A percentile compares a stretch with the other conserved stretches of the same genome.
Conservation (phyloP, 2,113 vertebrate species). For the Uria lomvia region DNA sequence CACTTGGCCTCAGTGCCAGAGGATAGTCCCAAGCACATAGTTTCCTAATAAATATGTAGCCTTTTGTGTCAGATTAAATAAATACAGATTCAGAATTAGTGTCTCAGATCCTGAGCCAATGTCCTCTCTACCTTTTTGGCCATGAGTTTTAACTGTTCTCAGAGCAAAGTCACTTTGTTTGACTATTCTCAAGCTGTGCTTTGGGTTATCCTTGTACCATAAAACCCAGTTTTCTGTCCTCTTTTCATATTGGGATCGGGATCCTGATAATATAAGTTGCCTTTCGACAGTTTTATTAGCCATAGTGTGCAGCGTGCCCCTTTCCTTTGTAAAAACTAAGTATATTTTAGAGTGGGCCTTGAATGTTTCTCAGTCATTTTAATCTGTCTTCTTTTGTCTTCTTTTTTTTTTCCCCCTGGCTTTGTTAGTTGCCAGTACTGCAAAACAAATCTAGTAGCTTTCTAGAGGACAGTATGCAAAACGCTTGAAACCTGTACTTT, state of each 20-base stretch:
- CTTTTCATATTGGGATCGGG: neutral
- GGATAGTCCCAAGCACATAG: neutral
- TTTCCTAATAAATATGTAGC: neutral
- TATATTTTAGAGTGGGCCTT: neutral
- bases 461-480: neutral
- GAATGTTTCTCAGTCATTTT: neutral
- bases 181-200: neutral
- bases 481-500: neutral
- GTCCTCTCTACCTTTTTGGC: neutral
- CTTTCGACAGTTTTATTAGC: neutral
- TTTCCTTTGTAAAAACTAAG: neutral
- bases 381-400: neutral
- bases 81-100: neutral
- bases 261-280: neutral
- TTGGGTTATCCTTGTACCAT: neutral
- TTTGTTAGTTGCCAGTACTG: neutral
- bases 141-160: neutral
- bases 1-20: neutral
- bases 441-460: neutral
- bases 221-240: neutral
- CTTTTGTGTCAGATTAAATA: neutral
- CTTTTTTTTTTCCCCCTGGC: fast-evolving
- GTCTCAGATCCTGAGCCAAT: neutral
- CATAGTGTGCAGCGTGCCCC: neutral
- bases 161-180: neutral